These are phyloP conservation scores for Mizuhopecten yessoensis DNA, from an alignment of 1,140 invertebrate genomes.

Conservation along the genomic window DNA sequence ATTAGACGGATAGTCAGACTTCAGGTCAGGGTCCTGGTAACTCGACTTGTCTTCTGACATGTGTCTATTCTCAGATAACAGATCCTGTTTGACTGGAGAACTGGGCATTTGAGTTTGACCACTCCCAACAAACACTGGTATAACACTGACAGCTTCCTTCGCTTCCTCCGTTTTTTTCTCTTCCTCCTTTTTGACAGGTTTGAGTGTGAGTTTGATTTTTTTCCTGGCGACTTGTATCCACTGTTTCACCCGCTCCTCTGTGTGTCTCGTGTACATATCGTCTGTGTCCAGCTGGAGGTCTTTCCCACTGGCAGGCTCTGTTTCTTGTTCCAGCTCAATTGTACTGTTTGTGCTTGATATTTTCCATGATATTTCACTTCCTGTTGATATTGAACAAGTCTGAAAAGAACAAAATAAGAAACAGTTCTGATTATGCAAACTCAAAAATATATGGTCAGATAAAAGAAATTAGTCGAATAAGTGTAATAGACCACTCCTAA, in stretches of 20 bases:
- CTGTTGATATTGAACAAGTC: not conserved
- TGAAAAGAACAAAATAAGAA: not conserved
- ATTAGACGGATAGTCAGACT: not conserved
- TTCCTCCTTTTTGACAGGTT: slow-evolving; percentile 30
- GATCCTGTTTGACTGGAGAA: not conserved
- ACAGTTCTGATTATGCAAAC: not conserved
- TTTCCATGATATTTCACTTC: slow-evolving; percentile 6
- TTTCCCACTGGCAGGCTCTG: not conserved
- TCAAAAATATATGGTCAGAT: not conserved
- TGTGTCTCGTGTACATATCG: slow-evolving; percentile 28
- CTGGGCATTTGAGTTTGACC: not conserved
- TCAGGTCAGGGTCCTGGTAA: not conserved
- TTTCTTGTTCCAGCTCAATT: not conserved
- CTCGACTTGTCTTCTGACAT: not conserved
- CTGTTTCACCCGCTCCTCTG: slow-evolving; percentile 51
- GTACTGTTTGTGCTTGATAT: not conserved
- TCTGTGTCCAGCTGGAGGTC: not conserved
- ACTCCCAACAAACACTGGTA: not conserved
- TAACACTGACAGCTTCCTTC: not conserved
- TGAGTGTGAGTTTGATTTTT: slow-evolving; percentile 51
- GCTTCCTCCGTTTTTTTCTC: slow-evolving; percentile 3
- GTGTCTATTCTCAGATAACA: not conserved
- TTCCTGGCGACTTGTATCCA: slow-evolving; percentile 55
- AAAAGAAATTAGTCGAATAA: too few relatives aligned
- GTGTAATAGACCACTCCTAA: too few relatives aligned